Evolutionary conservation across 1,140 invertebrate genomes (phyloP), one percentile per base, ranked within the genome.

Genomic region (Chrysoperla carnea): DNA sequence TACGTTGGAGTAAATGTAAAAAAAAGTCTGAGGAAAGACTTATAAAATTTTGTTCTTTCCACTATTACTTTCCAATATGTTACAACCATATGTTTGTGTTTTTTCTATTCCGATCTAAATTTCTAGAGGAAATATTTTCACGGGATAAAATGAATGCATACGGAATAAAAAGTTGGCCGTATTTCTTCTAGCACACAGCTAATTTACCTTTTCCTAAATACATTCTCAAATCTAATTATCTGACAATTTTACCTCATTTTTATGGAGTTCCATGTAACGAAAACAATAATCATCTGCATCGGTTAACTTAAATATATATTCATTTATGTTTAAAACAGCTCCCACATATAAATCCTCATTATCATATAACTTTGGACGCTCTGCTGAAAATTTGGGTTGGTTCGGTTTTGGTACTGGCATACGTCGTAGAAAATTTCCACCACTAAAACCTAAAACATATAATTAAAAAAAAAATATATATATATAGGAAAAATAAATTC

Each of bases 261-360:
- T 58, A 61, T 87, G 64, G n/a, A 75, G 53, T 60, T 94, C 89
- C 87, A 93, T 85, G 57, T 87, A 91, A 37, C 75, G 67, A 41
- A 89, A 64, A 4, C 82, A 78, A 59, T 89, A 92, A 55, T 90
- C 80, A 58, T 94, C 89, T 7, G 85, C 84, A 27, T 76, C 76
- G 13, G 75, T 66, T 6, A 93, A 60, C 43, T 78, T 54, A 57
- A 93, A 93, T 11, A 74, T 63, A 57, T 84, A 84, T 50, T 75
- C 72, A 58, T 82, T 79, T 14, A 93, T 70, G 29, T 74, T 72
- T 8, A 92, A 49, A 15, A 64, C 67, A 17, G 79, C 76, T 23
- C 88, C 88, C 7, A 93, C 69, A 61, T 76, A 92, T 59, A 93
- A 78, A 56, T 92, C 76, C 46, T 74, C 61, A 4, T 83, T 69